Evolutionary conservation across 30 jellyfish, hydroid and myxozoan species (phyloP).

Genomic region (Catostylus mosaicus): DNA sequence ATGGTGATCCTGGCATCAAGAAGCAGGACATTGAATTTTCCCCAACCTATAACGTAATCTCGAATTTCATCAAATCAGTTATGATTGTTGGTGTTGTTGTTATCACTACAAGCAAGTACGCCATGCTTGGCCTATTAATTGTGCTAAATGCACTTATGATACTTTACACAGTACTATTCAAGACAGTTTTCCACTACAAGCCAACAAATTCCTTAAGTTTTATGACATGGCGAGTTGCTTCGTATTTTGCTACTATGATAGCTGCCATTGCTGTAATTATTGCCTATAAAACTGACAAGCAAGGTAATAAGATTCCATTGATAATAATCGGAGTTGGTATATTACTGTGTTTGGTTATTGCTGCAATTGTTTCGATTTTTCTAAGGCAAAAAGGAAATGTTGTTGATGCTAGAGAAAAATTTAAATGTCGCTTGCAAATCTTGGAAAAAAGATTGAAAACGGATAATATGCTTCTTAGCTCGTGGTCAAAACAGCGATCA

Average conservation of each 20-base stretch:
- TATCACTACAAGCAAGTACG: slow-evolving; percentile 65
- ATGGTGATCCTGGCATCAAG: slow-evolving; percentile 82
- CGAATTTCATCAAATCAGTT: slow-evolving; percentile 75
- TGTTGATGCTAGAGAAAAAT: slow-evolving; percentile 62
- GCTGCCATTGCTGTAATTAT: slow-evolving; percentile 73
- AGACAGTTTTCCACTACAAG: slow-evolving; percentile 47
- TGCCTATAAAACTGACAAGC: slow-evolving; percentile 54
- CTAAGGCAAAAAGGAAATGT: slow-evolving; percentile 42
- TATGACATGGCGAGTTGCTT: slow-evolving; percentile 84
- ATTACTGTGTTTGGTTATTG: slow-evolving; percentile 36
- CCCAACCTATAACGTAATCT: slow-evolving; percentile 77
- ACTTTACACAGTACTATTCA: slow-evolving; percentile 65
- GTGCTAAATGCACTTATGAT: slow-evolving; percentile 48
- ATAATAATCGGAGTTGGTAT: slow-evolving; percentile 68
- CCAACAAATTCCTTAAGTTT: slow-evolving; percentile 77
- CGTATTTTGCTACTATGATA: slow-evolving; percentile 53
- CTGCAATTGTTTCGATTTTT: slow-evolving; percentile 48
- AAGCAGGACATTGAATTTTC: slow-evolving; percentile 88
- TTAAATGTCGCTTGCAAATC: slow-evolving; percentile 31
- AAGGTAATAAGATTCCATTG: slow-evolving; percentile 71
- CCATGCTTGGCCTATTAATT: slow-evolving; percentile 48
- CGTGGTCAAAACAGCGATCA: slow-evolving; percentile 66
- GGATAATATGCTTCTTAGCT: slow-evolving; percentile 54
- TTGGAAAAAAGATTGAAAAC: slow-evolving; percentile 63
- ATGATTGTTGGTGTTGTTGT: slow-evolving; percentile 78